These are phyloP conservation scores for Synanthedon formicaeformis DNA, from an alignment of 2,888 invertebrate species.

Conservation along the genomic window DNA sequence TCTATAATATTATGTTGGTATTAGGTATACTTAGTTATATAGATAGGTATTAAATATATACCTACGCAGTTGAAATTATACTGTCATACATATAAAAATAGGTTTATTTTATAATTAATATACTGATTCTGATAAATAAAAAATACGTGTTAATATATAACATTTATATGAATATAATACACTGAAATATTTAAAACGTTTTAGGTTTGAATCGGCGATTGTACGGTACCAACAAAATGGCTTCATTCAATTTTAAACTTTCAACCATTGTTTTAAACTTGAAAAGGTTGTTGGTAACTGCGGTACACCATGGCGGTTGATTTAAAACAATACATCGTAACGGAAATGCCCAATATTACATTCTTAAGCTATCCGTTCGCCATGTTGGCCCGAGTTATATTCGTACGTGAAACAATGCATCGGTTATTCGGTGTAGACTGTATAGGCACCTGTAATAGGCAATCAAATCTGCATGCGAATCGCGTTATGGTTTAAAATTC, in stretches of 20 bases:
- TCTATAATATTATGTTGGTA: too few relatives aligned
- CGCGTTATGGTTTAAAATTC: not conserved
- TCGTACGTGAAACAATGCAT: constrained; percentile 9
- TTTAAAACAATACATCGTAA: constrained; percentile 4
- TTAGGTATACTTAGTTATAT: too few relatives aligned
- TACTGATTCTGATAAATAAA: not conserved
- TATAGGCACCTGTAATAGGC: constrained; percentile 1
- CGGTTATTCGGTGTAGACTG: not conserved
- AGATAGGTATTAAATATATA: too few relatives aligned
- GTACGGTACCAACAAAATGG: too few relatives aligned
- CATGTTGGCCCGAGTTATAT: constrained; percentile 2
- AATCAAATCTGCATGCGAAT: constrained; percentile 5
- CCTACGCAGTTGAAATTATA: too few relatives aligned
- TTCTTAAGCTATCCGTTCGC: constrained; percentile 3
- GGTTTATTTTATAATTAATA: not conserved
- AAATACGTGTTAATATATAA: not conserved
- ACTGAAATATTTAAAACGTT: not conserved
- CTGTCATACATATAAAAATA: too few relatives aligned
- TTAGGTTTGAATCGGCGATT: too few relatives aligned
- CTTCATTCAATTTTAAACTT: too few relatives aligned
- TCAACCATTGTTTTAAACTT: too few relatives aligned
- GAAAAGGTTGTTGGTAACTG: too few relatives aligned
- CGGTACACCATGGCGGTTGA: constrained; percentile 1
- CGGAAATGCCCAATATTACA: constrained; percentile 8
- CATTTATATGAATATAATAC: not conserved